Percentiles rank a stretch among this genome's conserved stretches.
phyloP scores from a whole-genome alignment of 2,888 invertebrate genomes.

The Chymomyza fuscimana region DNA sequence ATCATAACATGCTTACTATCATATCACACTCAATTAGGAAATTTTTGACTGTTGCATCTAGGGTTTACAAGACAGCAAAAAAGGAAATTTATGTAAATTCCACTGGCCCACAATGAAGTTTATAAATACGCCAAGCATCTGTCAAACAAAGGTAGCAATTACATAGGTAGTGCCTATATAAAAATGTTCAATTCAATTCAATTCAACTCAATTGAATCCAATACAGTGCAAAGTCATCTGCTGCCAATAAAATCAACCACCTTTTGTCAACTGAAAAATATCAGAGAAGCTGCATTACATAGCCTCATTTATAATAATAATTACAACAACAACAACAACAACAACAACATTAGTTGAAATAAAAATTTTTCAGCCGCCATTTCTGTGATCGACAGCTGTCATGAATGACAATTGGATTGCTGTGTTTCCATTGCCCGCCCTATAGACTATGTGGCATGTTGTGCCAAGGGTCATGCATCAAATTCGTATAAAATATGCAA shows the following conservation, averaged over 20 bases:
- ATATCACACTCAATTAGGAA: neutral
- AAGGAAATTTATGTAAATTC: slow-evolving; percentile 30
- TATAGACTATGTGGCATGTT: neutral
- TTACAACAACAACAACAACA: too few species aligned
- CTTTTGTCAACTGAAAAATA: slow-evolving; percentile 31
- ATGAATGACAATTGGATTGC: slow-evolving; percentile 73
- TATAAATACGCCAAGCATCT: slow-evolving; percentile 63
- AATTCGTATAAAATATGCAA: slow-evolving; percentile 63
- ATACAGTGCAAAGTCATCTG: slow-evolving; percentile 15
- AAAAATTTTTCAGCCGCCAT: slow-evolving; percentile 63
- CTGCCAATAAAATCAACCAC: slow-evolving; percentile 61
- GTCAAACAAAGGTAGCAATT: slow-evolving; percentile 63
- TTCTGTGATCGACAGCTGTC: slow-evolving; percentile 77
- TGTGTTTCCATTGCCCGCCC: neutral
- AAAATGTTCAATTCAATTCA: slow-evolving; percentile 51
- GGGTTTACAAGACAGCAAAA: neutral
- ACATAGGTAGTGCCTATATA: slow-evolving; percentile 57
- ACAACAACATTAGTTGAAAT: slow-evolving; percentile 12
- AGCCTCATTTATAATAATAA: neutral
- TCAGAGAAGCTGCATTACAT: neutral
- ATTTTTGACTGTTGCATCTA: neutral
- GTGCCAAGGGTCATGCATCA: slow-evolving; percentile 24
- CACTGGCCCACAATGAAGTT: slow-evolving; percentile 40
- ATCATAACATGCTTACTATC: neutral
- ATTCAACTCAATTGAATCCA: neutral